Conservation (phyloP, 2,888 invertebrate genomes). For the Ecliptopera silaceata region DNA sequence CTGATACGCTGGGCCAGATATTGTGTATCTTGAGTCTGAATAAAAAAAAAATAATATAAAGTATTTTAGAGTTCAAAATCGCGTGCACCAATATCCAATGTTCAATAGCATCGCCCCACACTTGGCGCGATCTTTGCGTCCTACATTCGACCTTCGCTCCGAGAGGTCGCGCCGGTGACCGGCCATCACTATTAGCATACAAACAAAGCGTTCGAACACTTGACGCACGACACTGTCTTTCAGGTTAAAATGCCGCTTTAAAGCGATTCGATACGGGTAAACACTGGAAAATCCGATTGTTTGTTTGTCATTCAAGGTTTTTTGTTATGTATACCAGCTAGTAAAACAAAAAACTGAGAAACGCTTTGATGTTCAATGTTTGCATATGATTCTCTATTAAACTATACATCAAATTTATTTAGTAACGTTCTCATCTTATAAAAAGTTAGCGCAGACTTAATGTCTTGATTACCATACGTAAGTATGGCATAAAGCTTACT, state of each 20-base stretch:
- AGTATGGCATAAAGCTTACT: too few species aligned
- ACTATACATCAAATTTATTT: too few species aligned
- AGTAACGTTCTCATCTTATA: too few species aligned
- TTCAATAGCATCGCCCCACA: conserved; percentile 38
- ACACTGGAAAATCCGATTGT: conserved; percentile 5
- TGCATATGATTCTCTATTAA: too few species aligned
- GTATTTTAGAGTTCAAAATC: conserved; percentile 36
- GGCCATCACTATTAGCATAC: conserved; percentile 72
- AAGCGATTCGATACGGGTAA: conserved; percentile 16
- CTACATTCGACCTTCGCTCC: conserved; percentile 76
- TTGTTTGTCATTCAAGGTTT: not conserved
- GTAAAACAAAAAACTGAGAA: too few species aligned
- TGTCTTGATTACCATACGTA: too few species aligned
- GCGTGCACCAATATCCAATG: conserved; percentile 41
- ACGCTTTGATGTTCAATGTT: too few species aligned
- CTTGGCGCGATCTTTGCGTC: conserved; percentile 53
- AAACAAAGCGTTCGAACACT: conserved; percentile 75
- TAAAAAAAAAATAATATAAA: too few species aligned
- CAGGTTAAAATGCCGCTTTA: conserved; percentile 57
- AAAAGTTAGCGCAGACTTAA: too few species aligned
- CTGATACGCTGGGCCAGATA: too few species aligned
- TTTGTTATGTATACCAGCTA: too few species aligned
- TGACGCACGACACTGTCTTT: conserved; percentile 63
- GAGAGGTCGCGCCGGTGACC: conserved; percentile 73
- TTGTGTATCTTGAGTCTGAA: too few species aligned